phyloP scores from a whole-genome alignment of 53 echinoderm and acorn worm genomes.

The Apostichopus leukothele region DNA sequence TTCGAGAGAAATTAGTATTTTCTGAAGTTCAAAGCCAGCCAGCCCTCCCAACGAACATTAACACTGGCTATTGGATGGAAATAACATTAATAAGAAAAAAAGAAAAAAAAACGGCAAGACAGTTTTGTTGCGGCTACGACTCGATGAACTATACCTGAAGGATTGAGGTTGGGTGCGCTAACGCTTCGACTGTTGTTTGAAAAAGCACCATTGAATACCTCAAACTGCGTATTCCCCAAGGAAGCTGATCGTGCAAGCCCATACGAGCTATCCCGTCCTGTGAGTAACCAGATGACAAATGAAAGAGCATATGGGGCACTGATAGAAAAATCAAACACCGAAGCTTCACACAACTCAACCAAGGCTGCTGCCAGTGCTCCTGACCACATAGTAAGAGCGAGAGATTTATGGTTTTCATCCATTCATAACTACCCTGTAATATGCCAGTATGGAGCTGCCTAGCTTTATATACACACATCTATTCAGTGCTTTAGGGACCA shows the following conservation, averaged over 20 bases:
- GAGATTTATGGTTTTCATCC: too few species aligned
- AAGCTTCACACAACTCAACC: not conserved
- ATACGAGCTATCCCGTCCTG: constrained; percentile 49
- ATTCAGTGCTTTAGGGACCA: too few species aligned
- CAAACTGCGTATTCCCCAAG: constrained; percentile 89
- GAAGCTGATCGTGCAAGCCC: constrained; percentile 80
- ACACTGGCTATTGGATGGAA: not conserved
- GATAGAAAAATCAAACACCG: not conserved
- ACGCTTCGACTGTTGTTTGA: constrained; percentile 68
- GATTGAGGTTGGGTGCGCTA: constrained; percentile 95
- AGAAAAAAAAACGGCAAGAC: not conserved
- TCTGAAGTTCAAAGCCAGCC: too few species aligned
- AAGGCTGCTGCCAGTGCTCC: too few species aligned
- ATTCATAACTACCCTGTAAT: too few species aligned
- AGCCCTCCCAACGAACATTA: too few species aligned
- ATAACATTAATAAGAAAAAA: not conserved
- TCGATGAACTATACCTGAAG: constrained; percentile 70
- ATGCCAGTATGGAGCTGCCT: too few species aligned
- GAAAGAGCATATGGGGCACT: not conserved
- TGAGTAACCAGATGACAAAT: constrained; percentile 44
- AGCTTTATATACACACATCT: too few species aligned
- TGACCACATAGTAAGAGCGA: too few species aligned
- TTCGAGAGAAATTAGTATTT: too few species aligned
- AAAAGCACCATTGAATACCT: constrained; percentile 63
- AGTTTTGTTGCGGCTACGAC: not conserved